phyloP scores from a whole-genome alignment of 2,113 vertebrate genomes.

The Glaucomys volans region DNA sequence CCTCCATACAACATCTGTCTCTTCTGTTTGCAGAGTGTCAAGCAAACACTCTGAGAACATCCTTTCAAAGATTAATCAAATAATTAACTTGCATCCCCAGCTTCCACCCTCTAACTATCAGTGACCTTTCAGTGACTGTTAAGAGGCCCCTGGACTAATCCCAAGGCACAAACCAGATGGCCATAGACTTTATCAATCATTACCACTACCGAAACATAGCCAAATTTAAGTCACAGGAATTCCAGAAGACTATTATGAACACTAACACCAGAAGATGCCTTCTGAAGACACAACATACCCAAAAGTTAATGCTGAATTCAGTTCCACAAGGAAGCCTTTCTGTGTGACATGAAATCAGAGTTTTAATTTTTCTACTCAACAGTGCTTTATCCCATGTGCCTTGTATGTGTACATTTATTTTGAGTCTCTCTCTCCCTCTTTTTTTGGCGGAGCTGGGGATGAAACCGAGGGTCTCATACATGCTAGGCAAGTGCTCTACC shows the following conservation, averaged over 20 bases:
- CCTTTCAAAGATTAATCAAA: slow-evolving; percentile 33
- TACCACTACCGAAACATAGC: neutral
- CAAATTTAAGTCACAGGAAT: slow-evolving; percentile 3
- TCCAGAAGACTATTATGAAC: neutral
- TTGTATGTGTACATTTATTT: neutral
- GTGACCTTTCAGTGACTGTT: neutral
- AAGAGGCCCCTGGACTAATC: neutral
- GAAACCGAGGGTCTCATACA: neutral
- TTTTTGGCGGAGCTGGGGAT: neutral
- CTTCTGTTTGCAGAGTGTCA: neutral
- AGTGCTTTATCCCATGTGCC: neutral
- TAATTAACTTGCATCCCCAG: slow-evolving; percentile 15
- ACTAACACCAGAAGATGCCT: neutral
- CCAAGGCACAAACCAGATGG: neutral
- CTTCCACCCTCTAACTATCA: neutral
- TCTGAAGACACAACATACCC: neutral
- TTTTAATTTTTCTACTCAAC: neutral
- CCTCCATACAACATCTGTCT: neutral
- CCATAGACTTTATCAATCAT: neutral
- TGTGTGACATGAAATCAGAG: neutral
- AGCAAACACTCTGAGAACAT: slow-evolving; percentile 32
- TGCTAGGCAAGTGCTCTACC: neutral
- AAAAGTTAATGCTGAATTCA: neutral
- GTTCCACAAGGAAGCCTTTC: slow-evolving; percentile 35
- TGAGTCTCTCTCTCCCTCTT: neutral